These are phyloP conservation scores for Diplodus puntazzo DNA, from an alignment of 2,797 vertebrate species.

Conservation along the genomic window DNA sequence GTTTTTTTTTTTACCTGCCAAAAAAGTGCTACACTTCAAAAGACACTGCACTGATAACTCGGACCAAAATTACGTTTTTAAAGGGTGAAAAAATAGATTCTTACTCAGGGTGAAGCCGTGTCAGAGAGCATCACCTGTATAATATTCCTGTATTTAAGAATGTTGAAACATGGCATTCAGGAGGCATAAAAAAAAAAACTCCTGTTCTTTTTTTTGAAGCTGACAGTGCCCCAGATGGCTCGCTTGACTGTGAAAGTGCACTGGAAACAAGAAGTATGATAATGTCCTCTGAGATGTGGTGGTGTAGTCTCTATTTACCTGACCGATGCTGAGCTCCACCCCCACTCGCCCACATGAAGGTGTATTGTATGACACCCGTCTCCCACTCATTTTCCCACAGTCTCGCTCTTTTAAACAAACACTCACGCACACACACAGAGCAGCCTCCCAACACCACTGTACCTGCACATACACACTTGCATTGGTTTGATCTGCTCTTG, in stretches of 20 bases:
- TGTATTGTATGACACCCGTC: slow-evolving; percentile 68
- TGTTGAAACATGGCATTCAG: slow-evolving; percentile 29
- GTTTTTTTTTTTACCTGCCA: slow-evolving; percentile 22
- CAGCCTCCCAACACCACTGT: slow-evolving; percentile 26
- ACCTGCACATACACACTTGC: slow-evolving; percentile 14
- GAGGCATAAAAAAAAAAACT: slow-evolving; percentile 8
- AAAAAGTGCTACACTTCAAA: slow-evolving; percentile 20
- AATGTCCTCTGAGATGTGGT: slow-evolving; percentile 67
- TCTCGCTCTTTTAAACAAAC: slow-evolving; percentile 23
- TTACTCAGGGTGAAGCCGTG: not conserved
- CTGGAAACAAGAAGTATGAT: slow-evolving; percentile 58
- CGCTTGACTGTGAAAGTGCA: slow-evolving; percentile 49
- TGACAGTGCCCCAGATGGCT: slow-evolving; percentile 46
- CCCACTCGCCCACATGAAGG: slow-evolving; percentile 71
- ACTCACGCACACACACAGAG: slow-evolving; percentile 9
- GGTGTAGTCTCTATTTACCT: slow-evolving; percentile 73
- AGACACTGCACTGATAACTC: not conserved
- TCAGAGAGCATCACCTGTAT: slow-evolving; percentile 23
- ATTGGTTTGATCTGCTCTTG: slow-evolving; percentile 45
- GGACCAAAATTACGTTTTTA: not conserved
- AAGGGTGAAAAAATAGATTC: not conserved
- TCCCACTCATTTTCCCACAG: slow-evolving; percentile 68
- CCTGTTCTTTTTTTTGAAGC: slow-evolving; percentile 34
- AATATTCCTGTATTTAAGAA: slow-evolving; percentile 39
- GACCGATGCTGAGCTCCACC: slow-evolving; percentile 69